Evolutionary conservation across 2,797 vertebrate species (phyloP), one percentile per base, ranked within the genome.

Genomic region (Remorina albescens): DNA sequence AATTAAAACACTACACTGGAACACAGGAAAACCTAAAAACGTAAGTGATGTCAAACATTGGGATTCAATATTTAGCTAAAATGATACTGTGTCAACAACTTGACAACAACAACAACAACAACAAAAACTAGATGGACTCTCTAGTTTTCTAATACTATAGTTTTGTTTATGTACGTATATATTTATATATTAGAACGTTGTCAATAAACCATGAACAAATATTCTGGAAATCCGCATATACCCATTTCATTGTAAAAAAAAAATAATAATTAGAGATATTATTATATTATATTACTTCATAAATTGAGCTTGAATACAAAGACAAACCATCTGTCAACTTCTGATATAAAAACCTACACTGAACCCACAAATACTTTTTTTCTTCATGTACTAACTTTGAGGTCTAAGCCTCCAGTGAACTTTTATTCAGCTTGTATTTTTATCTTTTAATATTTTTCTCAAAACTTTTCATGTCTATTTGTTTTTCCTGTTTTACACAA

Each of bases 291-390:
- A 25, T 15, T 26, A 9, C 8, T 42, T 34, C 25, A 50, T 44
- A 30, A 55, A 64, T 46, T 66, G 1, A 34, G 32, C 21, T 16
- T 12, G 6, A 58, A 46, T 21, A n/a, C 16, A 42, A 74, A 68
- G 8, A 63, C 18, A 59, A 50, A 57, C 23, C 23, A 39, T 67
- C 54, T 19, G 41, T 68, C 55, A 51, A 21, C n/a, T 16, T 39
- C 19, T 44, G 50, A 39, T 42, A 23, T 44, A 26, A 60, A 59
- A 73, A 32, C 8, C 34, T 23, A 57, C 30, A 44, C 21, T 62
- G 4, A 72, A 64, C 10, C 55, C 57, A 59, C 11, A 67, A 41
- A 61, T 16, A 28, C n/a, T 19, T 70, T 64, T n/a, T 55, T 57
- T 28, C 16, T 25, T 42, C 4, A 51, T 67, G 28, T 37, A 41